Evolutionary conservation across 2,113 vertebrate species (phyloP).

Genomic region (Craseonycteris thonglongyai): DNA sequence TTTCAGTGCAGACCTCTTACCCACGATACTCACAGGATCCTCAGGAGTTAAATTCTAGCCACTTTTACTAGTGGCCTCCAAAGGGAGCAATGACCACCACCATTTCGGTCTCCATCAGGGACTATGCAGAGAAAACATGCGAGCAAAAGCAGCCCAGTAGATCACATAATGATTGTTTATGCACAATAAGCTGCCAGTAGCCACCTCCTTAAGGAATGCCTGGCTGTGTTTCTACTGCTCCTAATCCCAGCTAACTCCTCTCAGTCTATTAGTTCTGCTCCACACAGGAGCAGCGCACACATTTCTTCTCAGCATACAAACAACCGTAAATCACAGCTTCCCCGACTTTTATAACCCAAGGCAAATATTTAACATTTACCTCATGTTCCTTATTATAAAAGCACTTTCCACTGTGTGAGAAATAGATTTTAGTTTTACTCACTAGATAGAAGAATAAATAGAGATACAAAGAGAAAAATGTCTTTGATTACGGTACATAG

Average conservation of each 20-base stretch:
- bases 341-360: background rate
- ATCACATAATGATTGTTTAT: slow-evolving; percentile 1
- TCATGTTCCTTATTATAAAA: slow-evolving; percentile 30
- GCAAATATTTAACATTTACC: slow-evolving; percentile 27
- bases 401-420: background rate
- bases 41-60: slow-evolving; percentile 15
- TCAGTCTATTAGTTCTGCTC: background rate
- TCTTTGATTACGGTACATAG: background rate
- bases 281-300: background rate
- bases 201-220: background rate
- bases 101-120: too few relatives aligned
- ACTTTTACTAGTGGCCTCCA: slow-evolving; percentile 2
- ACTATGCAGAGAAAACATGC: background rate
- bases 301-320: background rate
- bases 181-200: background rate
- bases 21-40: background rate
- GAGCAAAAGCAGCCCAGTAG: background rate
- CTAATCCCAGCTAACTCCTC: background rate
- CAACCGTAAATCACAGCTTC: background rate
- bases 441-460: background rate
- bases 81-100: background rate
- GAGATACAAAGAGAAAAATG: background rate
- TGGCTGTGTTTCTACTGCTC: background rate
- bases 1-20: background rate
- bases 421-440: background rate